Conservation (phyloP, 1,140 invertebrate species). For the Riptortus pedestris region DNA sequence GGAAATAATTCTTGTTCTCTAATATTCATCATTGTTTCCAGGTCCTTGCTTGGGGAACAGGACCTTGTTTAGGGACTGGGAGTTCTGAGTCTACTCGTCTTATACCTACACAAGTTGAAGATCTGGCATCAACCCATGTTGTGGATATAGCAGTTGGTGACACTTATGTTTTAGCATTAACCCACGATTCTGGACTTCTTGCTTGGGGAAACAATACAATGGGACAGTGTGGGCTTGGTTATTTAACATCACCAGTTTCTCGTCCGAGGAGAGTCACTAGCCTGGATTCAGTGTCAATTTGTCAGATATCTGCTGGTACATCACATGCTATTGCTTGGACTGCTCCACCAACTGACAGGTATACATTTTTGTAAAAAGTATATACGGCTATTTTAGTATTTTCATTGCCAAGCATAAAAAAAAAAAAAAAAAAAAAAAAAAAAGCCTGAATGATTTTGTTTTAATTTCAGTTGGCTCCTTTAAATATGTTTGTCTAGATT, state of each 20-base stretch:
- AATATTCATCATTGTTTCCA: conserved; percentile 35
- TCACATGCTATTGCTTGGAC: conserved; percentile 60
- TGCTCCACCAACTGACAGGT: conserved; percentile 44
- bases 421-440: too few species aligned
- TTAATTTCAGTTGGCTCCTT: too few species aligned
- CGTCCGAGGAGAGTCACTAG: conserved; percentile 50
- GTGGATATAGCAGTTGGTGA: conserved; percentile 46
- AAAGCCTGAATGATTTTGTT: too few species aligned
- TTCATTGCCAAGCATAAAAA: too few species aligned
- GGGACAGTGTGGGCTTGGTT: conserved; percentile 59
- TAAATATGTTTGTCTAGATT: too few species aligned
- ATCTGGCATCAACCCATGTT: conserved; percentile 36
- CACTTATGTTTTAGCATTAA: conserved; percentile 50
- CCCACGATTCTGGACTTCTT: conserved; percentile 46
- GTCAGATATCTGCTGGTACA: conserved; percentile 56
- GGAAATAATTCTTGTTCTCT: too few species aligned
- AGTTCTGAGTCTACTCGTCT: conserved; percentile 46
- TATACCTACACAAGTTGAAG: conserved; percentile 36
- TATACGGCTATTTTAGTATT: background rate
- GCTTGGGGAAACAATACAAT: conserved; percentile 62
- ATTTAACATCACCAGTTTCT: conserved; percentile 50
- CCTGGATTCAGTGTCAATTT: conserved; percentile 47
- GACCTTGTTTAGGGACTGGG: conserved; percentile 47
- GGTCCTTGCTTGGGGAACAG: conserved; percentile 54
- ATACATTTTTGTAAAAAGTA: background rate